phyloP scores from a whole-genome alignment of 2,888 invertebrate species.

The Rhopalosiphum nymphaeae region DNA sequence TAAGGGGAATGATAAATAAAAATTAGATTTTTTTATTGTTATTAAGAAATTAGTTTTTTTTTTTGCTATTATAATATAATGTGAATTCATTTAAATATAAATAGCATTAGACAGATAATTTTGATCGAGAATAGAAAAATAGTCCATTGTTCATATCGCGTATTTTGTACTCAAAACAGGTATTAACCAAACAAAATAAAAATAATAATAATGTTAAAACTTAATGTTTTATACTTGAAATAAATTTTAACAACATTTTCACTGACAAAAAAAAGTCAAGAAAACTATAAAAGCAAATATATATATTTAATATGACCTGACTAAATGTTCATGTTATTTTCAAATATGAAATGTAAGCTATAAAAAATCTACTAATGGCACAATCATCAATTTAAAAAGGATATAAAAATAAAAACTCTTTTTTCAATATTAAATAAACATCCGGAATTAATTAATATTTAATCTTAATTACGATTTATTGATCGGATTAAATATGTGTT shows the following conservation, averaged over 20 bases:
- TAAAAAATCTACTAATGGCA: not conserved
- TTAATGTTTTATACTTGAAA: not conserved
- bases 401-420: not conserved
- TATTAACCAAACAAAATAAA: not conserved
- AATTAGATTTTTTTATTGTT: not conserved
- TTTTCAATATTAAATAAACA: not conserved
- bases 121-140: not conserved
- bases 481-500: not conserved
- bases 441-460: not conserved
- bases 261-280: not conserved
- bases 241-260: not conserved
- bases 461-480: not conserved
- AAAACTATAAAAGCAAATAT: not conserved
- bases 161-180: not conserved
- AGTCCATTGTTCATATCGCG: not conserved
- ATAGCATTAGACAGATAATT: not conserved
- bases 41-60: not conserved
- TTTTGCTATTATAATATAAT: not conserved
- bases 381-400: not conserved
- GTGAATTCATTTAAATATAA: not conserved
- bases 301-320: constrained; percentile 2
- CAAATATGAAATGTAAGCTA: not conserved
- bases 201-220: not conserved
- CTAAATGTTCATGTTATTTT: constrained; percentile 7
- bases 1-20: not conserved